Conservation (phyloP, 2,888 invertebrate species). For the Sturmia bella region DNA sequence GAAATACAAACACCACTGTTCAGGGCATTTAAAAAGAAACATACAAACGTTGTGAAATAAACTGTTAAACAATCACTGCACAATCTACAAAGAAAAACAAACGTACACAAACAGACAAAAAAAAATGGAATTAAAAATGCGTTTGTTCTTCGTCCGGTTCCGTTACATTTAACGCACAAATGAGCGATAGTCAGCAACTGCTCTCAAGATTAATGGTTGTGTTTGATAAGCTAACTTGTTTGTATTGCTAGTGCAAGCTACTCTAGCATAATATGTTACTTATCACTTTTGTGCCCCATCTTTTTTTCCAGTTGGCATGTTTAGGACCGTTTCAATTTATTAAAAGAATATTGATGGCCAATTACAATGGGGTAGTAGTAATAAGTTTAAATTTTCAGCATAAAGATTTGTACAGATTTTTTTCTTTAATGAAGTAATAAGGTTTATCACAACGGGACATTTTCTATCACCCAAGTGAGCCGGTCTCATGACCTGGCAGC, state of each 20-base stretch:
- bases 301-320: constrained; percentile 41
- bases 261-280: constrained; percentile 5
- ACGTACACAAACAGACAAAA: constrained; percentile 5
- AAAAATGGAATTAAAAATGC: constrained; percentile 53
- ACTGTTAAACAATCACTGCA: constrained; percentile 18
- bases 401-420: too few species aligned
- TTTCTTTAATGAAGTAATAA: too few species aligned
- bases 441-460: too few species aligned
- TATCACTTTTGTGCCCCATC: background rate
- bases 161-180: constrained; percentile 56
- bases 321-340: constrained; percentile 55
- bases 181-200: constrained; percentile 45
- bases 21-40: background rate
- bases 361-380: too few species aligned
- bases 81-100: background rate
- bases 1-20: constrained; percentile 26
- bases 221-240: constrained; percentile 4
- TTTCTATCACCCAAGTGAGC: too few species aligned
- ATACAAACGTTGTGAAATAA: constrained; percentile 11
- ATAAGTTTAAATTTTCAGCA: too few species aligned
- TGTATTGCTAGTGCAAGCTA: background rate
- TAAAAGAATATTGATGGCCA: constrained; percentile 43
- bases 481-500: too few species aligned
- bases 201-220: constrained; percentile 29
- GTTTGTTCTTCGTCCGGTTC: constrained; percentile 56